Base-by-base conservation (phyloP, 2,888 invertebrate species). In the Carabus problematicus region DNA sequence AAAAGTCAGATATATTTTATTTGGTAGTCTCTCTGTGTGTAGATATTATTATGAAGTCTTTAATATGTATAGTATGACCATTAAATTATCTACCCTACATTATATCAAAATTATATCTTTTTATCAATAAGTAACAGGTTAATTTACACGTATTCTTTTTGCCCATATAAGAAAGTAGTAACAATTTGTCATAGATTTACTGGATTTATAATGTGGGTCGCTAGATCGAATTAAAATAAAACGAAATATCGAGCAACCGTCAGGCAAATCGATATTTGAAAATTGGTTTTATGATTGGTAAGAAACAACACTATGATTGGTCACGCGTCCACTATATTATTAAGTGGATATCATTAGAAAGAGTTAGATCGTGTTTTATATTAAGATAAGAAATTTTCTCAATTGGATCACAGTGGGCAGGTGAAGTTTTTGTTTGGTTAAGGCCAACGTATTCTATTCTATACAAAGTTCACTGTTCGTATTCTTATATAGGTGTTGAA, bases 261-360 rank as follows among this genome's bases (percentile, higher is more conserved):
- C 16, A 52, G 19, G 19, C 8, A 19, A 52, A 52, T 52, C 14
- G 18, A 52, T 52, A 19, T 18, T 52, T 52, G 52, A 52, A 52
- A 52, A 52, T 52, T 52, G 52, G 2, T 29, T 29, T 29, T 29
- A 29, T 29, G 29, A 29, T 29, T 29, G 29, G 29, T 6, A 29
- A 29, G 29, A 29, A 29, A 29, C 14, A 52, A 52, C 14, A 52
- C 52, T 52, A n/a, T n/a, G 52, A 52, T 52, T 52, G 18, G 18
- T 52, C 52, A 52, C 52, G 52, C 16, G 18, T 12, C 18, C 52
- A 52, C 16, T 14, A 14, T 3, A 52, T 52, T 52, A 52, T 52
- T 52, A 52, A 45, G 45, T 45, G 7, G 14, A 52, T n/a, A 12
- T 52, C 52, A 52, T 52, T 52, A 52, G 52, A 52, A 4, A 52